These are phyloP conservation scores for Platichthys flesus DNA, from an alignment of 2,113 vertebrate genomes.

Conservation along the genomic window DNA sequence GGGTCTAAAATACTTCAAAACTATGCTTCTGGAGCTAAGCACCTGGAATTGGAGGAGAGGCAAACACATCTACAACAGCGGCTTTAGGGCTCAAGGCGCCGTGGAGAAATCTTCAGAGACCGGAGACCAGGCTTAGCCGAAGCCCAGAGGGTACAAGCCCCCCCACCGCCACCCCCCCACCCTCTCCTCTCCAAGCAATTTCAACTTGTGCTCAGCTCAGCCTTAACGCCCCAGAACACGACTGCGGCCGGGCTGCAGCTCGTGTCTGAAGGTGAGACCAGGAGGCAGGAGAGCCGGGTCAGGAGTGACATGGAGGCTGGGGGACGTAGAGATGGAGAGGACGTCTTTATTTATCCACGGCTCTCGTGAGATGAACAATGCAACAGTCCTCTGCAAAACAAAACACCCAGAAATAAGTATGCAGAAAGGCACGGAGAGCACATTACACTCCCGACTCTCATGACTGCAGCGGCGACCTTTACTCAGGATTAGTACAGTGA, in stretches of 20 bases:
- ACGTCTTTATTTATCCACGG: background rate
- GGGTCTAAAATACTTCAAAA: slow-evolving; percentile 33
- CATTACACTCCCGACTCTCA: slow-evolving; percentile 10
- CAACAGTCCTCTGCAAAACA: slow-evolving; percentile 1
- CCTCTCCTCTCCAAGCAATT: slow-evolving; percentile 41
- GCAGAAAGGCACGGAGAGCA: slow-evolving; percentile 7
- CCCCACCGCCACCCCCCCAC: background rate
- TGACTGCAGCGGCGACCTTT: slow-evolving; percentile 68
- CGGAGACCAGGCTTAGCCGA: slow-evolving; percentile 58
- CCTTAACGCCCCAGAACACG: slow-evolving; percentile 45
- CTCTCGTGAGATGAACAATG: background rate
- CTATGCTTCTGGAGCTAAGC: slow-evolving; percentile 27
- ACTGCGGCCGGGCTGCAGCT: slow-evolving; percentile 6
- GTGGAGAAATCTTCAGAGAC: slow-evolving; percentile 62
- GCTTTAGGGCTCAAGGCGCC: slow-evolving; percentile 69
- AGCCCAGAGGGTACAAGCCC: slow-evolving; percentile 30
- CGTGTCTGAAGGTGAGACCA: slow-evolving; percentile 54
- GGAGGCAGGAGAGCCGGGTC: slow-evolving; percentile 2
- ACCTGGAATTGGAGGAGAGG: slow-evolving; percentile 63
- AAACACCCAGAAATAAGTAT: slow-evolving; percentile 21
- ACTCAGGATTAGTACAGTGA: slow-evolving; percentile 68
- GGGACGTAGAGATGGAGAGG: background rate
- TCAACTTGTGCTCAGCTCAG: slow-evolving; percentile 55
- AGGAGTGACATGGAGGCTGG: slow-evolving; percentile 15
- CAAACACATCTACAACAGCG: slow-evolving; percentile 53